Base-by-base conservation (phyloP, 1,140 invertebrate species). In the Phortica variegata region DNA sequence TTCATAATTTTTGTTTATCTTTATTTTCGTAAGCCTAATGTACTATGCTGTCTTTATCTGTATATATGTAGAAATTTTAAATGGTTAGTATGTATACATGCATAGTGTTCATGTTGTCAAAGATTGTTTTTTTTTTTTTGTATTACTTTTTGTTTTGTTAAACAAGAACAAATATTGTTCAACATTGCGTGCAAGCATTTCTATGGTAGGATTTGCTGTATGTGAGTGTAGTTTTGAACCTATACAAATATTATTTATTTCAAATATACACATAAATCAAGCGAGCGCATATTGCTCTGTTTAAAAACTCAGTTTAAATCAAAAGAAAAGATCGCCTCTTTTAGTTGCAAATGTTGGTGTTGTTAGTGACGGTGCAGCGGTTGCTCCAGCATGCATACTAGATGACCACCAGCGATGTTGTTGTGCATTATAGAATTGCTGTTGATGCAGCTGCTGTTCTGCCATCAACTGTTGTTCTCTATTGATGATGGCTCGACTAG, bases 271-370 rank as follows among this genome's bases (percentile, higher is more conserved):
- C n/a, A n/a, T n/a, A n/a, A n/a, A n/a, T n/a, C n/a, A n/a, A n/a
- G n/a, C n/a, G n/a, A n/a, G n/a, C n/a, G n/a, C n/a, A n/a, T n/a
- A n/a, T n/a, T n/a, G n/a, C n/a, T n/a, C n/a, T n/a, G n/a, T n/a
- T n/a, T n/a, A n/a, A n/a, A n/a, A n/a, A n/a, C n/a, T n/a, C n/a
- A n/a, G n/a, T n/a, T n/a, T n/a, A n/a, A 36, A 36, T 36, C 34
- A 36, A 38, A 38, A 43, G 65, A 68, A 72, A 60, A 65, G 63
- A 72, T 69, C 69, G 69, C 68, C 69, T 72, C 66, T 70, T 61
- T 72, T 72, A 57, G 69, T 55, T 55, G 44, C 41, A 54, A 54
- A 43, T 39, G 34, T 50, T 51, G 53, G 32, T 49, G 56, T 58
- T 54, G 60, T 42, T 60, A 60, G 54, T 58, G 57, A 47, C 63